Percentiles rank a stretch among this genome's conserved stretches.
Evolutionary conservation across 53 echinoderm and acorn worm genomes (phyloP).

Genomic region (Paelopatides confundens): DNA sequence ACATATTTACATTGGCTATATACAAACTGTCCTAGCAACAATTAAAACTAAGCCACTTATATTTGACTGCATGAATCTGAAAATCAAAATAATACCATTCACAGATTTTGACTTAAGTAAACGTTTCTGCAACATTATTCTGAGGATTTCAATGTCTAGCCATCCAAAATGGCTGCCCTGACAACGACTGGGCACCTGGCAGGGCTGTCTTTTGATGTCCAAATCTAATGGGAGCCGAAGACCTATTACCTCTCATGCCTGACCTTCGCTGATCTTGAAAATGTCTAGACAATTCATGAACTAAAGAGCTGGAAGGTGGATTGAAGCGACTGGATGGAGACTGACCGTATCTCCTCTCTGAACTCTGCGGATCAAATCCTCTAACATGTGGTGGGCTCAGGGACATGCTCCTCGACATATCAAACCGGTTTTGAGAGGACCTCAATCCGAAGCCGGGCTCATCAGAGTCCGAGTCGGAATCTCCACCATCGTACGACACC

Average conservation of each 20-base stretch:
- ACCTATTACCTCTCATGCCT: neutral
- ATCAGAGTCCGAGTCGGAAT: constrained; percentile 87
- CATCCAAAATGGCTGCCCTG: constrained; percentile 47
- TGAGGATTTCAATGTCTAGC: constrained; percentile 1
- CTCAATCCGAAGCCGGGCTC: neutral
- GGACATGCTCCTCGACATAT: neutral
- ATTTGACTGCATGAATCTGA: too few relatives aligned
- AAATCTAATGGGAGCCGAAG: neutral
- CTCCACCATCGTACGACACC: constrained; percentile 80
- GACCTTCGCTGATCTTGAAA: neutral
- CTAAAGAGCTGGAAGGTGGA: constrained; percentile 13
- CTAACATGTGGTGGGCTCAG: constrained; percentile 26
- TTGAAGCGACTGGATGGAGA: constrained; percentile 32
- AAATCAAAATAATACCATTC: too few relatives aligned
- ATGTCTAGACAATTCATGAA: neutral
- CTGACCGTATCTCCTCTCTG: neutral
- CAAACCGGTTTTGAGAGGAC: constrained; percentile 27
- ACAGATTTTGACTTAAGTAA: too few relatives aligned
- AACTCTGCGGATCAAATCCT: constrained; percentile 33
- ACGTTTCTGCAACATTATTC: too few relatives aligned
- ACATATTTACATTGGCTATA: too few relatives aligned
- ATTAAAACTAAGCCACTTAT: too few relatives aligned
- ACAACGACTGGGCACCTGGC: neutral
- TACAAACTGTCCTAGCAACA: too few relatives aligned
- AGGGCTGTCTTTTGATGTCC: neutral